Evolutionary conservation across 2,888 invertebrate genomes (phyloP).

Genomic region (Ectemnius lituratus): DNA sequence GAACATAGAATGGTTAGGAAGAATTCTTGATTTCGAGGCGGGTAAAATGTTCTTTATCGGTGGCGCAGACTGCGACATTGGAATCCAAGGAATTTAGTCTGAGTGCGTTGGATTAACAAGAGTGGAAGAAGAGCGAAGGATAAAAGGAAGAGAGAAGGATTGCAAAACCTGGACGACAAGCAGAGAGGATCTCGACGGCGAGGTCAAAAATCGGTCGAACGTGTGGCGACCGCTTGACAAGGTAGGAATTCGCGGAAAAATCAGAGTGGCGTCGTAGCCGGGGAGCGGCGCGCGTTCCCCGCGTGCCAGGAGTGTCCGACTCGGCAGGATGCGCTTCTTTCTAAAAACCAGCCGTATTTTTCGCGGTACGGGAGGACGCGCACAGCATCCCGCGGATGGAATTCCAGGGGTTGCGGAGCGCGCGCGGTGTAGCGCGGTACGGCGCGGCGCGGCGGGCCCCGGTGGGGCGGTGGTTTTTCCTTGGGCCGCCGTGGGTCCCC

Average conservation of each 20-base stretch:
- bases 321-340: constrained; percentile 47
- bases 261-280: neutral
- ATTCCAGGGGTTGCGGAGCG: constrained; percentile 48
- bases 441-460: constrained; percentile 25
- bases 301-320: constrained; percentile 1
- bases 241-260: constrained; percentile 29
- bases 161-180: too few relatives aligned
- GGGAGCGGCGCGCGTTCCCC: constrained; percentile 16
- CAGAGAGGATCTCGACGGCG: neutral
- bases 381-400: constrained; percentile 43
- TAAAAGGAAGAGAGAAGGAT: too few relatives aligned
- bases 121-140: too few relatives aligned
- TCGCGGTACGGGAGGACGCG: constrained; percentile 61
- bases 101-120: too few relatives aligned
- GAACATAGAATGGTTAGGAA: neutral
- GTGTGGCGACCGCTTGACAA: constrained; percentile 7
- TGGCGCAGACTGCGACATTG: too few relatives aligned
- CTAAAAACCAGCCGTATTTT: constrained; percentile 69
- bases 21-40: too few relatives aligned
- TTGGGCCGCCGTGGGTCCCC: constrained; percentile 34
- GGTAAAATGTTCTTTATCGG: too few relatives aligned
- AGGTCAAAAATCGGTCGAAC: neutral
- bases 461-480: constrained; percentile 56
- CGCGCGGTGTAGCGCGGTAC: too few relatives aligned
- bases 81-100: too few relatives aligned